Conservation (phyloP, 2,797 vertebrate genomes). For the Chiropotes sagulatus region DNA sequence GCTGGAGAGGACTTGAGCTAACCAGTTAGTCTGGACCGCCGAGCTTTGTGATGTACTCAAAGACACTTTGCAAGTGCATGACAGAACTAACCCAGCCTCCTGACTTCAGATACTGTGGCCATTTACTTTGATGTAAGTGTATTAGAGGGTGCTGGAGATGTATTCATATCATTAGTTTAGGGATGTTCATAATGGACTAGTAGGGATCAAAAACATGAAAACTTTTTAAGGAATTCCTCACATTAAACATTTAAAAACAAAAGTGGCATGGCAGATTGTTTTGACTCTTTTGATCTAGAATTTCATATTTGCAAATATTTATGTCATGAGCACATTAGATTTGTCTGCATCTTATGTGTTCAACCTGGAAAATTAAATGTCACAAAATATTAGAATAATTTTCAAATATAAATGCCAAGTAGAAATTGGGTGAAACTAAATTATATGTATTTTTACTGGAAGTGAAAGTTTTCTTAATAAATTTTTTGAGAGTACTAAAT, state of each 20-base stretch:
- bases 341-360: slow-evolving; percentile 26
- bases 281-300: slow-evolving; percentile 8
- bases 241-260: not conserved
- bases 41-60: not conserved
- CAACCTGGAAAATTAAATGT: slow-evolving; percentile 21
- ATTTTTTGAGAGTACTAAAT: slow-evolving; percentile 1
- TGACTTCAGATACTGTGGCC: not conserved
- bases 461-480: slow-evolving; percentile 30
- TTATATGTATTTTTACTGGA: slow-evolving; percentile 29
- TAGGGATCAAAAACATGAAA: not conserved
- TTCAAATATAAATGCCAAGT: slow-evolving; percentile 24
- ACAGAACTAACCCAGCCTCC: not conserved
- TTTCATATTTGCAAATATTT: slow-evolving; percentile 34
- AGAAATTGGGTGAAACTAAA: slow-evolving; percentile 13
- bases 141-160: not conserved
- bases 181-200: not conserved
- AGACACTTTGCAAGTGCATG: not conserved
- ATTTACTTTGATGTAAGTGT: not conserved
- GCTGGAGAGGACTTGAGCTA: not conserved
- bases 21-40: not conserved
- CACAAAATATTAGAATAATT: slow-evolving; percentile 14
- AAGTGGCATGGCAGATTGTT: not conserved
- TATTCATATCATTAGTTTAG: not conserved
- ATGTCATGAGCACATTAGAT: not conserved
- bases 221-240: not conserved